Conservation (phyloP, 2,888 invertebrate species). For the Schrankia costaestrigalis region DNA sequence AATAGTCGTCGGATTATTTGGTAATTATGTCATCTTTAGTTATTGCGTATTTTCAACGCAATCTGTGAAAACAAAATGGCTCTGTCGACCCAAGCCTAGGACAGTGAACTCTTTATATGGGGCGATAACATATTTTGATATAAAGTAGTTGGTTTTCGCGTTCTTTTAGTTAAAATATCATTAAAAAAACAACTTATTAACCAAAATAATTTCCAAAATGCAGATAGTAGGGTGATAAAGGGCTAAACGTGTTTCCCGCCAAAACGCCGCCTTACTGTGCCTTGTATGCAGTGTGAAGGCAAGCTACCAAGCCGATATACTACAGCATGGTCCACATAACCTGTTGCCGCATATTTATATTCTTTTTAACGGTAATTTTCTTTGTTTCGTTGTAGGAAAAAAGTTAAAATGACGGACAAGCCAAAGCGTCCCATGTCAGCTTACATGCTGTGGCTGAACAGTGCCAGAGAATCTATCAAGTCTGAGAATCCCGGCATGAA, state of each 20-base stretch:
- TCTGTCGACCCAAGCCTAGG: slow-evolving; percentile 77
- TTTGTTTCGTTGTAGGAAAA: slow-evolving; percentile 67
- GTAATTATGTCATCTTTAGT: slow-evolving; percentile 68
- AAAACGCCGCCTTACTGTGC: slow-evolving; percentile 71
- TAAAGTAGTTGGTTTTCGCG: slow-evolving; percentile 29
- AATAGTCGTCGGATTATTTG: slow-evolving; percentile 67
- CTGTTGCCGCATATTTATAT: slow-evolving; percentile 46
- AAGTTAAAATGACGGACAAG: slow-evolving; percentile 89
- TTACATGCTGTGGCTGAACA: slow-evolving; percentile 97
- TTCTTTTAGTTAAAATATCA: no score
- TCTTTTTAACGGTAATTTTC: slow-evolving; percentile 29
- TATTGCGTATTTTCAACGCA: slow-evolving; percentile 78
- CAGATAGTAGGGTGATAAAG: slow-evolving; percentile 21
- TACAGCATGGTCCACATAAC: slow-evolving; percentile 51
- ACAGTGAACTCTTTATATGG: slow-evolving; percentile 77
- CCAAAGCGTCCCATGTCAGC: slow-evolving; percentile 97
- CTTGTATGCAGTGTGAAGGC: slow-evolving; percentile 48
- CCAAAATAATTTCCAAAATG: slow-evolving; percentile 15
- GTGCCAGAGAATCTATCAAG: slow-evolving; percentile 92
- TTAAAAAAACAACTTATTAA: slow-evolving; percentile 26
- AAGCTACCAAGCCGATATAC: slow-evolving; percentile 36
- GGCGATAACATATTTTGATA: slow-evolving; percentile 63
- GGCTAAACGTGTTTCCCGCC: slow-evolving; percentile 73
- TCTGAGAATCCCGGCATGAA: slow-evolving; percentile 93
- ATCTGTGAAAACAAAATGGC: slow-evolving; percentile 81